phyloP scores from a whole-genome alignment of 2,113 vertebrate genomes.

The Uropsilus gracilis region DNA sequence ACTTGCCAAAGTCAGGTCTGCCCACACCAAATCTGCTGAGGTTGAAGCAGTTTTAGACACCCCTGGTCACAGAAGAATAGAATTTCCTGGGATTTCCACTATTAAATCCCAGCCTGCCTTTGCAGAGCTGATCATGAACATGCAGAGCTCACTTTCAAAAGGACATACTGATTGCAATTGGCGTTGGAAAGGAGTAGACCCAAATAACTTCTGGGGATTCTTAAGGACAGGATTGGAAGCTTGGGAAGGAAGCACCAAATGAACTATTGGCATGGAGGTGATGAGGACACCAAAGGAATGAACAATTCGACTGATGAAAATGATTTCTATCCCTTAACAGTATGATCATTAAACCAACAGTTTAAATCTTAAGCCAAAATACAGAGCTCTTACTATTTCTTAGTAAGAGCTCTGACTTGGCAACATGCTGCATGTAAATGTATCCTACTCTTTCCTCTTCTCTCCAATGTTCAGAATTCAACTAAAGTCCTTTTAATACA shows the following conservation, averaged over 20 bases:
- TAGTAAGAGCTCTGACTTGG: slow-evolving; percentile 68
- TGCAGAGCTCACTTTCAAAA: not conserved
- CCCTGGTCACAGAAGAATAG: not conserved
- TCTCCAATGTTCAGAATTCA: slow-evolving; percentile 44
- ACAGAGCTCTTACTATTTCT: slow-evolving; percentile 56
- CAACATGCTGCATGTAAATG: slow-evolving; percentile 48
- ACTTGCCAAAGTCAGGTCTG: not conserved
- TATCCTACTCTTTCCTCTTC: slow-evolving; percentile 24
- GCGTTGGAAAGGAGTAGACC: not conserved
- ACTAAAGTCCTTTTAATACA: slow-evolving; percentile 48
- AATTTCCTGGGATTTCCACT: not conserved
- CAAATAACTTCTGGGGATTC: slow-evolving; percentile 34
- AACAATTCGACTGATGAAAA: slow-evolving; percentile 66
- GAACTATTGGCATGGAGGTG: slow-evolving; percentile 46
- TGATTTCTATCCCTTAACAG: slow-evolving; percentile 68
- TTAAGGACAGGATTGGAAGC: slow-evolving; percentile 64
- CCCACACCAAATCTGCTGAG: not conserved
- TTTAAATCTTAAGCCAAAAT: slow-evolving; percentile 72
- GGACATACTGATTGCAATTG: not conserved
- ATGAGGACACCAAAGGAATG: not conserved
- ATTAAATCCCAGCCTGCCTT: not conserved
- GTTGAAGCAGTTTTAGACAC: not conserved
- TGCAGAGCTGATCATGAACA: not conserved
- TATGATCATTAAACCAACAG: slow-evolving; percentile 75
- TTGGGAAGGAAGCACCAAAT: not conserved